These are phyloP conservation scores for Nycticebus coucang DNA, from an alignment of 2,113 vertebrate genomes.

Conservation along the genomic window DNA sequence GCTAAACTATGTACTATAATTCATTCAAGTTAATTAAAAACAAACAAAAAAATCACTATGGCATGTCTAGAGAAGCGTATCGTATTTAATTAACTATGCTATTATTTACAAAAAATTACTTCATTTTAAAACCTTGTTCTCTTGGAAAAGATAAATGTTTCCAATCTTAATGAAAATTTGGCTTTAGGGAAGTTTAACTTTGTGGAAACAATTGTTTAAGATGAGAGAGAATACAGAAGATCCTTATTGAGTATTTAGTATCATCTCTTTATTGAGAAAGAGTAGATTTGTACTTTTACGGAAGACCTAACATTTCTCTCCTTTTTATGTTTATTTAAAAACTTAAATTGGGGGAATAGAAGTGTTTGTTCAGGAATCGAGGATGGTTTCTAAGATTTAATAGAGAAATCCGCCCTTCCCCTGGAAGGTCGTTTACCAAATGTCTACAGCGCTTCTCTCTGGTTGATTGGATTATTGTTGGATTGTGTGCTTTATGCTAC, in stretches of 20 bases:
- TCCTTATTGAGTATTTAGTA: not conserved
- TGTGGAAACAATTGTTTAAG: not conserved
- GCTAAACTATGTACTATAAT: not conserved
- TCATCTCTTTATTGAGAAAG: not conserved
- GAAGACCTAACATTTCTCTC: not conserved
- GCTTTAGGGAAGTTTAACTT: not conserved
- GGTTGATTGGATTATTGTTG: not conserved
- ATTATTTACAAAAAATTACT: not conserved
- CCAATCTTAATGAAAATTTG: not conserved
- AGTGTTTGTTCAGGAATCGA: not conserved
- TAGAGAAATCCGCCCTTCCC: not conserved
- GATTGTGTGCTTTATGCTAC: not conserved
- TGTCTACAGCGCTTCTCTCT: not conserved
- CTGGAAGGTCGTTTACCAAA: not conserved
- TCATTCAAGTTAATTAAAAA: constrained; percentile 6
- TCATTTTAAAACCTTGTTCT: not conserved
- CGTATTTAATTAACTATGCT: not conserved
- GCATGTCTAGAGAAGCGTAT: not conserved
- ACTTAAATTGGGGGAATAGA: not conserved
- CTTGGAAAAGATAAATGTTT: not conserved
- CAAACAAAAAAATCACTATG: not conserved
- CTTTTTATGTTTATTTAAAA: not conserved
- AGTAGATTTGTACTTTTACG: not conserved
- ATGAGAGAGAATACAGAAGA: constrained; percentile 6
- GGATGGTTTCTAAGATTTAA: not conserved